Base-by-base conservation (phyloP, 2,888 invertebrate species). In the Cantharis flavilabris region DNA sequence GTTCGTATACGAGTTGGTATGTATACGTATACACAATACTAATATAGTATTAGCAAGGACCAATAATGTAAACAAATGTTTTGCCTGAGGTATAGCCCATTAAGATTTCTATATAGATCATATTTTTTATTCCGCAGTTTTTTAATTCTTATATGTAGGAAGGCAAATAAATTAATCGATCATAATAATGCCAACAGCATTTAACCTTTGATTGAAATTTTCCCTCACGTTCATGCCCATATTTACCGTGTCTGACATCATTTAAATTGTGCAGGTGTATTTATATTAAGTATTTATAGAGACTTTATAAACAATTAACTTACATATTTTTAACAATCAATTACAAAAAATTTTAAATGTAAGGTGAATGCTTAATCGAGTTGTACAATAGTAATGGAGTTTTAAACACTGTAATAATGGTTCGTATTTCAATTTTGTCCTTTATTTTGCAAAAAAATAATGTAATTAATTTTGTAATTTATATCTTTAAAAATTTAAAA, bases 201-300 rank as follows among this genome's bases (percentile, higher is more conserved):
- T 75, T 75, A 75, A 75, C 75, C 75, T 75, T 70, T 75, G 65
- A 75, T 75, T 75, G 69, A 33, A 71, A 71, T 70, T 75, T 71
- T 70, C 33, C 71, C 23, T 49, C 71, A 67, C 70, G 33, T 69
- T 62, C 70, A 69, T 74, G 69, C 16, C 73, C 77, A 71, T 77
- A 77, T 74, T 69, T 71, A 70, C 16, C 70, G 16, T 20, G 74
- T 69, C 62, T 77, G 64, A 74, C 74, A 49, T 64, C 76, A 73
- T 76, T 62, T 30, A 67, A 26, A 67, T 23, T 20, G 65, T 67
- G 26, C 20, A 67, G 65, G 20, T 28, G 18, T 67, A 67, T 23
- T 67, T 67, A 67, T n/a, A 23, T 67, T 20, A 49, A 49, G 49
- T 49, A 49, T 49, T 49, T 49, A 49, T 49, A 49, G 49, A 49